Evolutionary conservation across 2,888 invertebrate species (phyloP), one percentile per base, ranked within the genome.

Genomic region (Ceraclea dissimilis): DNA sequence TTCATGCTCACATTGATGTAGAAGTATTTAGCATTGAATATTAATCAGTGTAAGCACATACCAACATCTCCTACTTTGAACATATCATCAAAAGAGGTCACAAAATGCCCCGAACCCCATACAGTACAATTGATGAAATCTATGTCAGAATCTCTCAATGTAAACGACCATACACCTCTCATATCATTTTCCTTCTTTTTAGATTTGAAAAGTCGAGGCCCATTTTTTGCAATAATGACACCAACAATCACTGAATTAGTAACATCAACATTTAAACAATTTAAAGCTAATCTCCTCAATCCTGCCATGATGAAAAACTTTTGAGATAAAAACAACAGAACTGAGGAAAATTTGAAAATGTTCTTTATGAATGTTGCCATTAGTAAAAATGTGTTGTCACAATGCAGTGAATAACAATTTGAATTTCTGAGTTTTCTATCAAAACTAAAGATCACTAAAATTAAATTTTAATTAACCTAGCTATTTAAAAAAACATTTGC

Each of bases 111-210:
- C 2, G 80, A 75, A 2, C 88, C 89, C 90, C 90, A 91, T 60
- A 82, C 84, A 59, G 85, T 85, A 16, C 84, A 84, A 67, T 90
- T 90, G 49, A 88, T 85, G 4, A 85, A 83, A 67, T 87, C 84
- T 1, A 79, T 68, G 17, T 80, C 75, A 0, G 88, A 85, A 71
- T 90, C 91, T 60, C 90, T 78, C 21, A 90, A 62, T 0, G 89
- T 90, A 62, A 89, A 87, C 54, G 82, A 84, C 73, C 86, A 86
- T 1, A 90, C 89, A n/a, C 82, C 86, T 62, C 83, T 79, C 26
- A 73, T 71, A 55, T 79, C 78, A 19, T 73, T 74, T 62, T 71
- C 76, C 67, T 78, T 76, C 66, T 76, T 78, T 64, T 75, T 79
- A 2, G 71, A 71, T 34, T 58, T 56, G 51, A 60, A 60, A 5